Conservation (phyloP, 2,113 vertebrate genomes). For the Prionailurus viverrinus region DNA sequence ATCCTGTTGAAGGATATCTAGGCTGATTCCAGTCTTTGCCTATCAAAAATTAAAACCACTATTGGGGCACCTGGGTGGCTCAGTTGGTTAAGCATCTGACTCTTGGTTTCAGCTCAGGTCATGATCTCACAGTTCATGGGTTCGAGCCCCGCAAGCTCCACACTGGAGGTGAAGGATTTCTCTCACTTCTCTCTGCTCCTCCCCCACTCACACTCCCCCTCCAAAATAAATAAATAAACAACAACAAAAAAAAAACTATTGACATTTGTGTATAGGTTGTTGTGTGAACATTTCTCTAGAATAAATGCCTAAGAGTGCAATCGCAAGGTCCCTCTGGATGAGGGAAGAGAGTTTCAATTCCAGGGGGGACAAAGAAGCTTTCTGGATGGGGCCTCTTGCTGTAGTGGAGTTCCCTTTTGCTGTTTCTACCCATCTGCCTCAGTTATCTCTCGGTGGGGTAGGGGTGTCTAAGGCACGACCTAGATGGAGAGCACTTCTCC, state of each 20-base stretch:
- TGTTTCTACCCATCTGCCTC: not conserved
- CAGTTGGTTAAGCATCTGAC: too few relatives aligned
- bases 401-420: not conserved
- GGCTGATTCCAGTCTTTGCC: not conserved
- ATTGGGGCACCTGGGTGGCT: not conserved
- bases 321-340: not conserved
- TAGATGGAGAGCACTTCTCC: not conserved
- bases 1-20: not conserved
- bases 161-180: too few relatives aligned
- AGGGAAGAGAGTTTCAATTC: not conserved
- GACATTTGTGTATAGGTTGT: not conserved
- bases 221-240: too few relatives aligned
- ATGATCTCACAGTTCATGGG: too few relatives aligned
- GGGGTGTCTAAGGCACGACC: not conserved
- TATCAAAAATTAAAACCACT: not conserved
- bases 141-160: too few relatives aligned
- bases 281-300: not conserved
- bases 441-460: not conserved
- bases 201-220: too few relatives aligned
- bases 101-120: too few relatives aligned
- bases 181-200: too few relatives aligned
- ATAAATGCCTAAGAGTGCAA: not conserved
- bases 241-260: not conserved
- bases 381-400: not conserved
- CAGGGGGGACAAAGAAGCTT: not conserved